Evolutionary conservation across 2,888 invertebrate species (phyloP).

Genomic region (Cantharis rustica): DNA sequence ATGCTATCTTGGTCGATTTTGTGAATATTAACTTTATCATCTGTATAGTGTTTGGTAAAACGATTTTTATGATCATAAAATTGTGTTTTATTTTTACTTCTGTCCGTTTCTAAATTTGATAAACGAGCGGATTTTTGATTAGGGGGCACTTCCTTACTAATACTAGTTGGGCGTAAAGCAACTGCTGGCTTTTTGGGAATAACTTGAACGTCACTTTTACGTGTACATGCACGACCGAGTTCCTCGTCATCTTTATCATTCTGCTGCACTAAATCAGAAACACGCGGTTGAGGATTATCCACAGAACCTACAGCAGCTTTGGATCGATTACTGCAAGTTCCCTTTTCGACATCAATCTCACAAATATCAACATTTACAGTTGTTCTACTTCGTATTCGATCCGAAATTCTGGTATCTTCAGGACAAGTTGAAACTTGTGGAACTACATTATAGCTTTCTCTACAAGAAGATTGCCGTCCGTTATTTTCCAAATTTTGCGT

Average conservation of each 20-base stretch:
- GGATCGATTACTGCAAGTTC: background rate
- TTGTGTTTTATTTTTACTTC: slow-evolving; percentile 46
- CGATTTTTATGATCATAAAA: slow-evolving; percentile 59
- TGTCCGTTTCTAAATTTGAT: background rate
- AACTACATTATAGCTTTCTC: background rate
- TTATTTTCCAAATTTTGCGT: background rate
- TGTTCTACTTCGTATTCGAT: slow-evolving; percentile 46
- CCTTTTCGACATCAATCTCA: background rate
- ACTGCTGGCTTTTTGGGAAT: slow-evolving; percentile 38
- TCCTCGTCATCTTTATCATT: background rate
- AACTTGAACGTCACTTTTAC: background rate
- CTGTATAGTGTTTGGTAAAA: slow-evolving; percentile 51
- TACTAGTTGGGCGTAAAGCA: slow-evolving; percentile 16
- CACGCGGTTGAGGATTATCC: background rate
- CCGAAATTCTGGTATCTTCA: slow-evolving; percentile 45
- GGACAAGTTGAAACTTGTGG: slow-evolving; percentile 29
- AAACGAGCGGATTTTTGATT: background rate
- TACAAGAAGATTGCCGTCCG: background rate
- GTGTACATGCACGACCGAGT: background rate
- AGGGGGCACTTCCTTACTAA: background rate
- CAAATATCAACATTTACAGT: background rate
- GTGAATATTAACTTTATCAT: slow-evolving; percentile 47
- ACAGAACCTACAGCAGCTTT: background rate
- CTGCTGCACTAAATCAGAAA: background rate
- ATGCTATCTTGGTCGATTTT: slow-evolving; percentile 45